Base-by-base conservation (phyloP, 2,888 invertebrate genomes). In the Busseola fusca region DNA sequence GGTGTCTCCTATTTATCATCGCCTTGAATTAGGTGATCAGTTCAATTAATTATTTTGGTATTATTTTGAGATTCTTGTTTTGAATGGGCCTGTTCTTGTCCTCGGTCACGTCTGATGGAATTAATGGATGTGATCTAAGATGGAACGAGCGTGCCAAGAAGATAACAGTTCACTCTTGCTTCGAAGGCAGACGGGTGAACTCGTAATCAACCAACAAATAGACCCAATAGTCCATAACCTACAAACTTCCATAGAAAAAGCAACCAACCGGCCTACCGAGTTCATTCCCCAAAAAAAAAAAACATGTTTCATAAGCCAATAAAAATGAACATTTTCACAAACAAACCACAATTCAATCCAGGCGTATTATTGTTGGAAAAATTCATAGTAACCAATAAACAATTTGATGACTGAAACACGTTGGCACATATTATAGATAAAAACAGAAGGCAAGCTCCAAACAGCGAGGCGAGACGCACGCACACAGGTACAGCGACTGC, bases 351-450 rank as follows among this genome's bases (percentile, higher is more conserved):
- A 66, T 68, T 76, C 74, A 64, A 78, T 84, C 59, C 48, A 69
- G 65, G 34, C 50, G 48, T 64, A 79, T 76, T 74, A 67, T 74
- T 74, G 80, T 72, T 74, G 56, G 21, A 69, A 69, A 80, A 80
- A 84, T 71, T 80, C 81, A 84, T 84, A 68, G 72, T 75, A 52
- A 64, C 73, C 74, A 83, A 83, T 83, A 83, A 84, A 84, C 83
- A 80, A 78, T 42, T 78, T 74, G 66, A 72, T 75, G 75, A 73
- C 27, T 58, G 54, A 45, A 69, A 67, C 77, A 67, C 69, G 64
- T 37, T 30, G 40, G 1, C 25, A 57, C 6, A 25, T 2, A 12
- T 25, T 3, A 56, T 0, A 18, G 0, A 18, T 10, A 10, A 0
- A 0, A 10, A 1, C 56, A 76, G 76, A 76, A 72, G 40, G 5